phyloP scores from a whole-genome alignment of 2,113 vertebrate genomes.

The Tachysurus vachellii region DNA sequence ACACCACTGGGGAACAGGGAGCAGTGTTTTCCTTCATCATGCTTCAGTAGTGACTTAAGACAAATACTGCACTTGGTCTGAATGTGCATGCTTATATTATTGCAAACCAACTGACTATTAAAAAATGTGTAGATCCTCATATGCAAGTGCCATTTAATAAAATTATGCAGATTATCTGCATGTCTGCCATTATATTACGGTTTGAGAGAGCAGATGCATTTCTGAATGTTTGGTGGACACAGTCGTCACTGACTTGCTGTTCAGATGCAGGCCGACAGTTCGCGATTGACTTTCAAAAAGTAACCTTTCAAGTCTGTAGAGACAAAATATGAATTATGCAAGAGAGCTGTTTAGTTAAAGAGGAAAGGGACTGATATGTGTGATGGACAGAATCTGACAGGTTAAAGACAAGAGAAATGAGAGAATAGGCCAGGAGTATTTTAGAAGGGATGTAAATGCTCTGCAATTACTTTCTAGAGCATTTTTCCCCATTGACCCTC shows the following conservation, averaged over 20 bases:
- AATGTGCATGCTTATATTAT: constrained; percentile 5
- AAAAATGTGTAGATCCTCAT: neutral
- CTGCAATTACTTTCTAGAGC: neutral
- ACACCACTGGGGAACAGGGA: constrained; percentile 4
- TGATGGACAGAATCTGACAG: constrained; percentile 49
- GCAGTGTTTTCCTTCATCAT: constrained; percentile 28
- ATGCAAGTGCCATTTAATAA: neutral
- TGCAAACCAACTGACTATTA: neutral
- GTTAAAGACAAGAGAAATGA: neutral
- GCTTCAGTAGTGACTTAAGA: neutral
- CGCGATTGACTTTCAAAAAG: constrained; percentile 51
- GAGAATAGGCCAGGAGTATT: neutral
- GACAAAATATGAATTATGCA: constrained; percentile 58
- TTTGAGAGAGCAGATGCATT: neutral
- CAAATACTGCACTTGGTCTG: neutral
- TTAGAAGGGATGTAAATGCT: neutral
- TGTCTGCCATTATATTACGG: neutral
- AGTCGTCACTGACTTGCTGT: neutral
- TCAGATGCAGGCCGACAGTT: constrained; percentile 27
- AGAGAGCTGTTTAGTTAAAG: constrained; percentile 54
- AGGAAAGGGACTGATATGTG: constrained; percentile 47
- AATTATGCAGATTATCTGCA: neutral
- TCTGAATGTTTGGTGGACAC: neutral
- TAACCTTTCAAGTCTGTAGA: constrained; percentile 52
- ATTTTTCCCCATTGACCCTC: neutral